Conservation (phyloP, 2,797 vertebrate species). For the Semaprochilodus insignis region DNA sequence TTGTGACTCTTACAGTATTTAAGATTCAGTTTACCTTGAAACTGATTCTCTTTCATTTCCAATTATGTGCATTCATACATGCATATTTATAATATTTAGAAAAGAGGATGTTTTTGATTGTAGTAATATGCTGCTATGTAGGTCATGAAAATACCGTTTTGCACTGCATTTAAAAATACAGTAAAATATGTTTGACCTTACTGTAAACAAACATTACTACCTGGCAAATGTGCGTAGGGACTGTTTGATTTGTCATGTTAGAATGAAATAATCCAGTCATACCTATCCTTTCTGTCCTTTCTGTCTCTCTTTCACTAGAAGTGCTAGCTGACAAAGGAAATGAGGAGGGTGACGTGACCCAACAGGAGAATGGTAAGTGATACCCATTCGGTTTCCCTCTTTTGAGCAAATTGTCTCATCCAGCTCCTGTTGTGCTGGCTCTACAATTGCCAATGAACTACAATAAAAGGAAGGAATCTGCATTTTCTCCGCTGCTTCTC, state of each 20-base stretch:
- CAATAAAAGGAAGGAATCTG: constrained; percentile 36
- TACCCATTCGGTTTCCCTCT: constrained; percentile 61
- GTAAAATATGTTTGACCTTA: too few species aligned
- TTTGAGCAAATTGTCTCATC: constrained; percentile 36
- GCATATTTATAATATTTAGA: too few species aligned
- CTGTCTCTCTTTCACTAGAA: constrained; percentile 47
- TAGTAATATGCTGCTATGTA: too few species aligned
- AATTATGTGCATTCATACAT: too few species aligned
- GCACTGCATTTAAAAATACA: neutral
- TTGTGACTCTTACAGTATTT: too few species aligned
- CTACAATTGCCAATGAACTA: constrained; percentile 45
- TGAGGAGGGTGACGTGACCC: constrained; percentile 71
- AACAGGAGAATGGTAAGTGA: constrained; percentile 80
- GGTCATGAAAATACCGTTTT: constrained; percentile 2
- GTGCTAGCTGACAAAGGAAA: constrained; percentile 73
- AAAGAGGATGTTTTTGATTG: too few species aligned
- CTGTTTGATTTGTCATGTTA: too few species aligned
- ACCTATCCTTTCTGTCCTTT: constrained; percentile 25
- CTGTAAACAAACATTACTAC: too few species aligned
- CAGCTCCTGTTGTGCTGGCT: constrained; percentile 32
- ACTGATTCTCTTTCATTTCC: too few species aligned
- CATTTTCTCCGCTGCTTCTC: constrained; percentile 11
- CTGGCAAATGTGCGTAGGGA: too few species aligned
- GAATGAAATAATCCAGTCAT: too few species aligned
- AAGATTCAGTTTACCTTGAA: too few species aligned